phyloP scores from a whole-genome alignment of 2,888 invertebrate species.

The Cremastinae sp. region DNA sequence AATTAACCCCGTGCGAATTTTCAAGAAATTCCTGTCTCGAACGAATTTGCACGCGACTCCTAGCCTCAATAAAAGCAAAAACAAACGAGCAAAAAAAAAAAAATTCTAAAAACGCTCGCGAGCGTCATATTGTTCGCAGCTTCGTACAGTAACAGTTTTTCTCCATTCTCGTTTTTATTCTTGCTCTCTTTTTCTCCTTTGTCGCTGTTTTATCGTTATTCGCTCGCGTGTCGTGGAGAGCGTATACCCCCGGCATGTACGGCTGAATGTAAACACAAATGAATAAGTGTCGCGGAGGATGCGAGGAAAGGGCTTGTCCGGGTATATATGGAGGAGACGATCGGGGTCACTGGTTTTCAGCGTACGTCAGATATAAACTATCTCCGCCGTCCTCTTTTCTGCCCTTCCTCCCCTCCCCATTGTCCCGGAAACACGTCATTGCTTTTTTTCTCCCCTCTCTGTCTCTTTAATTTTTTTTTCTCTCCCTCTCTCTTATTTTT shows the following conservation, averaged over 20 bases:
- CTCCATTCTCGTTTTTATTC: not conserved
- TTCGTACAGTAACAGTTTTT: too few species aligned
- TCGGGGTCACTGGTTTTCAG: conserved; percentile 72
- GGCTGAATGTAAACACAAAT: conserved; percentile 1
- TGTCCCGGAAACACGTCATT: conserved; percentile 50
- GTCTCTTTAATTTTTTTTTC: too few species aligned
- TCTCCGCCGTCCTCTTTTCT: too few species aligned
- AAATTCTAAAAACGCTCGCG: too few species aligned
- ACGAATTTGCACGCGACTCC: too few species aligned
- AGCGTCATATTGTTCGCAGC: too few species aligned
- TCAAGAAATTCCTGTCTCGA: too few species aligned
- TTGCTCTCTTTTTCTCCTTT: not conserved
- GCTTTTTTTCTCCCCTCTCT: conserved; percentile 15
- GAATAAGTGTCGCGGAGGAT: conserved; percentile 15
- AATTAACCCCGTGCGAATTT: too few species aligned
- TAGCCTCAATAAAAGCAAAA: too few species aligned
- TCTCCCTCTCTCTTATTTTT: conserved; percentile 18
- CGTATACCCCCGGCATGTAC: not conserved
- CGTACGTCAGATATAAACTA: conserved; percentile 25
- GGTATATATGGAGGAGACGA: conserved; percentile 55
- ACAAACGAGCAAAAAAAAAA: too few species aligned
- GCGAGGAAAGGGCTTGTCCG: conserved; percentile 50
- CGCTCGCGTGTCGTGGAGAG: not conserved
- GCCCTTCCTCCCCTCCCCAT: too few species aligned
- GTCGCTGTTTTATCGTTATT: not conserved